A percentile compares a stretch with the other conserved stretches of the same genome.
phyloP scores from a whole-genome alignment of 2,113 vertebrate species.

The Anthoscopus minutus region DNA sequence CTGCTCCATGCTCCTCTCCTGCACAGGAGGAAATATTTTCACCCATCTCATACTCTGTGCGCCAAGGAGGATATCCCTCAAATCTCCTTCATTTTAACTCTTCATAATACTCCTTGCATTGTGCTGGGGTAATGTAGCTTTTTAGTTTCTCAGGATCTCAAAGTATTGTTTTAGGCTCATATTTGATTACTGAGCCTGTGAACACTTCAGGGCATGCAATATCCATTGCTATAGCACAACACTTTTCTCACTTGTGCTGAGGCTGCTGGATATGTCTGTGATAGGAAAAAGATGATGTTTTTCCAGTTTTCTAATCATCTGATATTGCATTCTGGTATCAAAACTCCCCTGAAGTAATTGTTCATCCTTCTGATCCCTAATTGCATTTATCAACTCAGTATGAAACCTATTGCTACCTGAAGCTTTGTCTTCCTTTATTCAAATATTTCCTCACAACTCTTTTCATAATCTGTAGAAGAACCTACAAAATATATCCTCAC shows the following conservation, averaged over 20 bases:
- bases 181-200: slow-evolving; percentile 6
- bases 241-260: neutral
- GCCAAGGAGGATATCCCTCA: neutral
- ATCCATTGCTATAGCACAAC: neutral
- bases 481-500: slow-evolving; percentile 12
- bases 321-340: slow-evolving; percentile 45
- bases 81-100: neutral
- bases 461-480: slow-evolving; percentile 53
- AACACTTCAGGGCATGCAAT: slow-evolving; percentile 27
- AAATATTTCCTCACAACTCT: slow-evolving; percentile 33
- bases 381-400: slow-evolving; percentile 52
- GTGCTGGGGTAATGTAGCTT: neutral
- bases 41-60: neutral
- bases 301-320: slow-evolving; percentile 39
- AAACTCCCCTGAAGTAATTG: slow-evolving; percentile 52
- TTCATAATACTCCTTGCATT: neutral
- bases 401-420: slow-evolving; percentile 52
- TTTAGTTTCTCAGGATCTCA: neutral
- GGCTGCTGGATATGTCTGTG: neutral
- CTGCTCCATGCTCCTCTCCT: neutral
- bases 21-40: accelerated
- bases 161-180: neutral
- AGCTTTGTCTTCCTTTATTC: slow-evolving; percentile 49
- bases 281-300: slow-evolving; percentile 10
- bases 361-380: slow-evolving; percentile 52